These are phyloP conservation scores for Troides helena DNA, from an alignment of 2,888 invertebrate genomes.

Conservation along the genomic window DNA sequence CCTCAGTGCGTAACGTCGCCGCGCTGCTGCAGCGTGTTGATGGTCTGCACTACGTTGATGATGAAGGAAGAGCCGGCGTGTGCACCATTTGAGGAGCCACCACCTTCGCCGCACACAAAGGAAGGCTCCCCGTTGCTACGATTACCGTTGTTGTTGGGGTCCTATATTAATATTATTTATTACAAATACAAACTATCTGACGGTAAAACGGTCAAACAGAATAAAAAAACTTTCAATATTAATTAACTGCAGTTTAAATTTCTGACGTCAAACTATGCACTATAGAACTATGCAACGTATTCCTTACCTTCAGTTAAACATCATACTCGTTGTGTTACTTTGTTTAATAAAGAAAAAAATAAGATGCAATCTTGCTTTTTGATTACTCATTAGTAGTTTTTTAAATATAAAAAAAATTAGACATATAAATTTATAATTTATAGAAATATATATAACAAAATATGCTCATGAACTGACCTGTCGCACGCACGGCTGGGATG, in stretches of 20 bases:
- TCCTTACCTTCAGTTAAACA: no score
- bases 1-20: slow-evolving; percentile 36
- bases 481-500: slow-evolving; percentile 12
- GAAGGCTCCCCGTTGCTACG: slow-evolving; percentile 30
- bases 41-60: slow-evolving; percentile 44
- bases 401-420: no score
- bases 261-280: no score
- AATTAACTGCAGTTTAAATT: no score
- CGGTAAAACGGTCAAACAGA: not conserved
- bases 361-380: no score
- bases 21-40: slow-evolving; percentile 40
- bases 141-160: slow-evolving; percentile 45
- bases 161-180: slow-evolving; percentile 38
- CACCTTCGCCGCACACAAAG: slow-evolving; percentile 19
- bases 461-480: slow-evolving; percentile 17
- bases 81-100: slow-evolving; percentile 18
- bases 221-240: no score
- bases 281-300: no score
- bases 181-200: not conserved
- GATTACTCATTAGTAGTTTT: no score
- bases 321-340: no score
- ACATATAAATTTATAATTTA: no score
- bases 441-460: not conserved
- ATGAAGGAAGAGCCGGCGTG: slow-evolving; percentile 37
- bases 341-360: no score